phyloP scores from a whole-genome alignment of 2,113 vertebrate genomes.

The Megaceryle maxima region DNA sequence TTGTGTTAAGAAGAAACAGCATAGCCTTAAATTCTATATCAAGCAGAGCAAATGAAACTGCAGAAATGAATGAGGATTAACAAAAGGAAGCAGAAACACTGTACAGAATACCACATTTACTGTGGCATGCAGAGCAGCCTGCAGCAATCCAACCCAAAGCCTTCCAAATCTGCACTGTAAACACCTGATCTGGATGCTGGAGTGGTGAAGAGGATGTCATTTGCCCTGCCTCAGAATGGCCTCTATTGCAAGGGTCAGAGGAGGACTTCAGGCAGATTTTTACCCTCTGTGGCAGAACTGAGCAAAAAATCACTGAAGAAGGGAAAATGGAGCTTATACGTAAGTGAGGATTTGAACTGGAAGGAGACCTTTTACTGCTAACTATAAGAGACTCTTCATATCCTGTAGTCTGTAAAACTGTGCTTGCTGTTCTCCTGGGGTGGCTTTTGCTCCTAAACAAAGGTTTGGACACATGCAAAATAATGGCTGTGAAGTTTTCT shows the following conservation, averaged over 20 bases:
- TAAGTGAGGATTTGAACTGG: neutral
- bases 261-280: neutral
- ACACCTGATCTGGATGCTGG: neutral
- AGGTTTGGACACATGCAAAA: neutral
- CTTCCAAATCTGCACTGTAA: neutral
- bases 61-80: neutral
- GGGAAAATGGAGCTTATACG: neutral
- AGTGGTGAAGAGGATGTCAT: neutral
- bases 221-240: neutral
- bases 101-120: neutral
- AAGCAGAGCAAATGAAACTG: neutral
- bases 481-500: neutral
- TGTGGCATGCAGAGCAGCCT: neutral
- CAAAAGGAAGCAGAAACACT: neutral
- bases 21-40: neutral
- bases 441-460: neutral
- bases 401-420: neutral
- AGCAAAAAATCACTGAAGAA: neutral
- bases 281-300: neutral
- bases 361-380: neutral
- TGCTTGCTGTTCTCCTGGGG: neutral
- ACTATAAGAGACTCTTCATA: neutral
- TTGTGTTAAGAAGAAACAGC: neutral
- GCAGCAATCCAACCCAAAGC: neutral
- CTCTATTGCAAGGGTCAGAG: neutral